These are phyloP conservation scores for Tenebrio molitor DNA, from an alignment of 1,140 invertebrate genomes.

Conservation along the genomic window DNA sequence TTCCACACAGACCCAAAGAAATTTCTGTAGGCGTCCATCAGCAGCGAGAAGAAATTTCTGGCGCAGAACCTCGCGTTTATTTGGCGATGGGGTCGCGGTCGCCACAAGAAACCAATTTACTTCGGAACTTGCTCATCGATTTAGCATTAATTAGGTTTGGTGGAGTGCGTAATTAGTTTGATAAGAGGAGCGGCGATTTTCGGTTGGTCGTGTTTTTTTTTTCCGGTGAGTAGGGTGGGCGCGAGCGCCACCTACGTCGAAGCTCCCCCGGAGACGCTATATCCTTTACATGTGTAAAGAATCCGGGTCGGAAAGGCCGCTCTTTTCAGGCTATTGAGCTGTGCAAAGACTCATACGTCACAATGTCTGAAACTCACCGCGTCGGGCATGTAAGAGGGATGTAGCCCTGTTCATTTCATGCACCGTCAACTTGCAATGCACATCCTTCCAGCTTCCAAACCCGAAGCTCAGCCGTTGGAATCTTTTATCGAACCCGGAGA, in stretches of 20 bases:
- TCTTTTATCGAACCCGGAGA: conserved; percentile 44
- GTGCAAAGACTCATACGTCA: conserved; percentile 53
- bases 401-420: conserved; percentile 54
- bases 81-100: background rate
- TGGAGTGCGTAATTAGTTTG: conserved; percentile 35
- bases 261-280: conserved; percentile 6
- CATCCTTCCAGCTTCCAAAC: conserved; percentile 41
- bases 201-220: conserved; percentile 8
- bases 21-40: too few species aligned
- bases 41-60: too few species aligned
- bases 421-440: conserved; percentile 55
- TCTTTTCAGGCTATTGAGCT: conserved; percentile 50
- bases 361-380: conserved; percentile 48
- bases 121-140: conserved; percentile 22
- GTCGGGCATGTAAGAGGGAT: conserved; percentile 47
- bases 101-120: conserved; percentile 36
- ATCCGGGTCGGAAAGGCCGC: conserved; percentile 42
- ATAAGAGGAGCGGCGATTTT: conserved; percentile 26
- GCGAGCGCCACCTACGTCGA: too few species aligned
- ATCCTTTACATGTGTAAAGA: conserved; percentile 46
- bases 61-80: too few species aligned
- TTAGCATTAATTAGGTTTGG: conserved; percentile 32
- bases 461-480: conserved; percentile 43
- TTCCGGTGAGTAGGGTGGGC: conserved; percentile 1
- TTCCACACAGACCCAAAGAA: too few species aligned